Percentiles rank a stretch among this genome's conserved stretches.
Conservation (phyloP, 2,113 vertebrate genomes). For the Amphiprion ocellaris region DNA sequence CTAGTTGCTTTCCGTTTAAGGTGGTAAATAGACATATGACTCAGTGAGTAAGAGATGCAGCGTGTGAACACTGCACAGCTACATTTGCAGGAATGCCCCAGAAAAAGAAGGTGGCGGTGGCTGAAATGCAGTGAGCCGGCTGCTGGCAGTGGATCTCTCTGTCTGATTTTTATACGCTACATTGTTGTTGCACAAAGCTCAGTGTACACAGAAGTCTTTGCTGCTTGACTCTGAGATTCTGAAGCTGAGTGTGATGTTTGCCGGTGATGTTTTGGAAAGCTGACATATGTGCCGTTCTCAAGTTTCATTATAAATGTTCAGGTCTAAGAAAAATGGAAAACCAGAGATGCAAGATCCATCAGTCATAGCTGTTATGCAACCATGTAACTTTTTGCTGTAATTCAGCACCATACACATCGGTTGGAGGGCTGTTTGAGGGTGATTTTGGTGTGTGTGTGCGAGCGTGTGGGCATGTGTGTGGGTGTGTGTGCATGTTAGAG, state of each 20-base stretch:
- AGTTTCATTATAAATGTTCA: background rate
- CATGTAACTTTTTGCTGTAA: conserved; percentile 41
- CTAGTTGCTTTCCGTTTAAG: background rate
- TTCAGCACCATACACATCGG: conserved; percentile 31
- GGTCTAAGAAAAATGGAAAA: conserved; percentile 8
- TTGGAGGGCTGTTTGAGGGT: conserved; percentile 31
- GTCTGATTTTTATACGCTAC: background rate
- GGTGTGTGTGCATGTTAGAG: conserved; percentile 44
- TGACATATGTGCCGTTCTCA: background rate
- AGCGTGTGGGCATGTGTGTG: conserved; percentile 24
- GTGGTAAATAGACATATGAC: background rate
- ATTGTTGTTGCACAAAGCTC: background rate
- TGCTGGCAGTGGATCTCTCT: background rate
- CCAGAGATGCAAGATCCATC: conserved; percentile 22
- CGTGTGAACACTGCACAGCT: background rate
- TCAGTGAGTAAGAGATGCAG: background rate
- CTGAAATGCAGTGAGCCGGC: background rate
- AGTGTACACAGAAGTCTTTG: background rate
- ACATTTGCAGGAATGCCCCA: too few relatives aligned
- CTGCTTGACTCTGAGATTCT: background rate
- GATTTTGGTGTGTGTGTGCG: conserved; percentile 46
- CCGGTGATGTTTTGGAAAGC: conserved; percentile 12
- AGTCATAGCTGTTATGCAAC: conserved; percentile 41
- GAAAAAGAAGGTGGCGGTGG: background rate
- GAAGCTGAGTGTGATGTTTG: background rate